Conservation (phyloP, 2,888 invertebrate genomes). For the Fabriciana adippe region DNA sequence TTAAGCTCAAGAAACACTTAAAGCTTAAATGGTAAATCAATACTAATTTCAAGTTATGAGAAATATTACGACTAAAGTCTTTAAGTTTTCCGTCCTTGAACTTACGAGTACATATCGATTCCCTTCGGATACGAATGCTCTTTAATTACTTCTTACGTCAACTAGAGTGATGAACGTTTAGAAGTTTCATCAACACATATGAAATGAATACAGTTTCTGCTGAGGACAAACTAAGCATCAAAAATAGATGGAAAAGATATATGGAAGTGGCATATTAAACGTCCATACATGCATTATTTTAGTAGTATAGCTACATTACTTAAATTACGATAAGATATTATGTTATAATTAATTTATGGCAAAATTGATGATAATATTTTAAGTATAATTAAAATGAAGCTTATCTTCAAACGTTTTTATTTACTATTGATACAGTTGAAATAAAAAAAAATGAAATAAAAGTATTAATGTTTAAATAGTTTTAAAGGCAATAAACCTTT, state of each 20-base stretch:
- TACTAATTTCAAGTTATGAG: constrained; percentile 2
- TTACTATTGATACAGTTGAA: too few relatives aligned
- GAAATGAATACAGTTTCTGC: background rate
- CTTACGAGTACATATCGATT: constrained; percentile 25
- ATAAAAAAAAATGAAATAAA: too few relatives aligned
- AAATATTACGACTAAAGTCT: constrained; percentile 9
- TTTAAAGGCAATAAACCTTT: too few relatives aligned
- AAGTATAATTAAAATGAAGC: too few relatives aligned
- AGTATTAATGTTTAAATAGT: too few relatives aligned
- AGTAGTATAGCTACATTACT: too few relatives aligned
- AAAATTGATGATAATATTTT: too few relatives aligned
- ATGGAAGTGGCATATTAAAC: background rate
- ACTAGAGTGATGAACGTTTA: constrained; percentile 14
- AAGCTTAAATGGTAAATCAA: background rate
- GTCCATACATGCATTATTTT: too few relatives aligned
- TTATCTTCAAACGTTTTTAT: too few relatives aligned
- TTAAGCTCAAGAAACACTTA: background rate
- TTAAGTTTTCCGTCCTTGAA: constrained; percentile 25
- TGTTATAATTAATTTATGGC: too few relatives aligned
- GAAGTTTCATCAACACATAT: constrained; percentile 18
- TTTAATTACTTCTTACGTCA: constrained; percentile 28
- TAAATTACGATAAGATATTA: too few relatives aligned
- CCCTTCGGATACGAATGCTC: constrained; percentile 20
- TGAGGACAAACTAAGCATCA: background rate
- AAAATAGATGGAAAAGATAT: background rate